Conservation (phyloP, 2,888 invertebrate species). For the Hyposoter dolosus region DNA sequence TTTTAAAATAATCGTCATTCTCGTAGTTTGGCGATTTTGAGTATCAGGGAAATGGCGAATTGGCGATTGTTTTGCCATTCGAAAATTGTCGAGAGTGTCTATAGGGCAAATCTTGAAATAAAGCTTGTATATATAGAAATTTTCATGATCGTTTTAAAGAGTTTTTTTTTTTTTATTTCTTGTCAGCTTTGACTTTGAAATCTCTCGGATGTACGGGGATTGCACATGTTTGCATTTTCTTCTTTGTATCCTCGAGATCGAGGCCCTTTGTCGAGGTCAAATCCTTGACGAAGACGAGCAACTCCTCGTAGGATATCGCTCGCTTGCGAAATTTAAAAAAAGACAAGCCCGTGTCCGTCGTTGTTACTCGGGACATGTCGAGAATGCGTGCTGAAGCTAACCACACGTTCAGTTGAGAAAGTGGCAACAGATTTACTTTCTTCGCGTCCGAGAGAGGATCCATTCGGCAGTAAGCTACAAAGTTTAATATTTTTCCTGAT, state of each 20-base stretch:
- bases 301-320: slow-evolving; percentile 77
- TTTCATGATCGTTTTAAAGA: background rate
- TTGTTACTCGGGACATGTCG: slow-evolving; percentile 76
- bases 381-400: slow-evolving; percentile 75
- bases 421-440: slow-evolving; percentile 73
- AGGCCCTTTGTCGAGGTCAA: slow-evolving; percentile 72
- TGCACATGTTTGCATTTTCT: slow-evolving; percentile 74
- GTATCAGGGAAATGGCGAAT: background rate
- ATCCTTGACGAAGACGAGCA: slow-evolving; percentile 74
- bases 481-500: slow-evolving; percentile 22
- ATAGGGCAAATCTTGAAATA: slow-evolving; percentile 68
- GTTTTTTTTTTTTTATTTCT: slow-evolving; percentile 21
- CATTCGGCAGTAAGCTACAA: slow-evolving; percentile 77
- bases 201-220: slow-evolving; percentile 70
- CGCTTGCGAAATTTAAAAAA: slow-evolving; percentile 80
- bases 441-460: slow-evolving; percentile 74
- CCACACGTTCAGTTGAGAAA: slow-evolving; percentile 79
- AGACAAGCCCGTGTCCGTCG: slow-evolving; percentile 77
- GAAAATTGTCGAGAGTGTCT: slow-evolving; percentile 28
- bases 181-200: slow-evolving; percentile 30
- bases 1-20: background rate
- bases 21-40: slow-evolving; percentile 6
- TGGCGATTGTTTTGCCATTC: background rate
- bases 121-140: slow-evolving; percentile 72
- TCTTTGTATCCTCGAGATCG: slow-evolving; percentile 73